These are phyloP conservation scores for Leptinotarsa lineolata DNA, from an alignment of 1,140 invertebrate genomes.

Conservation along the genomic window DNA sequence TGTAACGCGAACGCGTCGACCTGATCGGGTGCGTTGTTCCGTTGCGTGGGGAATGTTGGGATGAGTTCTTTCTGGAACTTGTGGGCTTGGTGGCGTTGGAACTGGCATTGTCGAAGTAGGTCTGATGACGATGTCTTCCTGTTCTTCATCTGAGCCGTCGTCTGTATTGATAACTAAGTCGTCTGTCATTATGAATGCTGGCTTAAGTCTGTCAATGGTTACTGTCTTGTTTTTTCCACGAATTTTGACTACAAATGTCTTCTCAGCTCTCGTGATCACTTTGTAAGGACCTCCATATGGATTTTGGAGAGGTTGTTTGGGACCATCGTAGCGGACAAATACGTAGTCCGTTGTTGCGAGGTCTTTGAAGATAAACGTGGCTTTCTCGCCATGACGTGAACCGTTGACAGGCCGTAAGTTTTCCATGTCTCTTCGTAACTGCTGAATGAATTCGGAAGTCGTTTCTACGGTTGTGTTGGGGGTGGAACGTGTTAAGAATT, in stretches of 20 bases:
- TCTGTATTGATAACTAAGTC: too few species aligned
- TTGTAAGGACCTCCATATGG: slow-evolving; percentile 54
- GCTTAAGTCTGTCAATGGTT: slow-evolving; percentile 15
- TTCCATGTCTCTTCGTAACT: neutral
- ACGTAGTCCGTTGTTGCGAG: slow-evolving; percentile 45
- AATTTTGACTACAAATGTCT: neutral
- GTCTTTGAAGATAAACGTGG: slow-evolving; percentile 32
- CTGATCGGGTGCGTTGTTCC: too few species aligned
- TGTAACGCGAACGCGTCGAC: too few species aligned
- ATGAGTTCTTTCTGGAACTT: too few species aligned
- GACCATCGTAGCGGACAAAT: slow-evolving; percentile 50
- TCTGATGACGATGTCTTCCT: too few species aligned
- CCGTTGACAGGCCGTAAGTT: neutral
- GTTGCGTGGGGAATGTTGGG: too few species aligned
- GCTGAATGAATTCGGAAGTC: neutral
- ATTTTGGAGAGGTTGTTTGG: slow-evolving; percentile 46
- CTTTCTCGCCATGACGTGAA: neutral
- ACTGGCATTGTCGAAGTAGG: too few species aligned
- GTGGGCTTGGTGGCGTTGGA: too few species aligned
- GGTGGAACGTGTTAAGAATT: slow-evolving; percentile 29
- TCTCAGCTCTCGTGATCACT: slow-evolving; percentile 40
- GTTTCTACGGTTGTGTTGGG: neutral
- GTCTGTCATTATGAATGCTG: neutral
- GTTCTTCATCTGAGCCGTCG: too few species aligned
- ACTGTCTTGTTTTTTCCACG: neutral